phyloP scores from a whole-genome alignment of 2,888 invertebrate genomes.

The Taenaris catops region DNA sequence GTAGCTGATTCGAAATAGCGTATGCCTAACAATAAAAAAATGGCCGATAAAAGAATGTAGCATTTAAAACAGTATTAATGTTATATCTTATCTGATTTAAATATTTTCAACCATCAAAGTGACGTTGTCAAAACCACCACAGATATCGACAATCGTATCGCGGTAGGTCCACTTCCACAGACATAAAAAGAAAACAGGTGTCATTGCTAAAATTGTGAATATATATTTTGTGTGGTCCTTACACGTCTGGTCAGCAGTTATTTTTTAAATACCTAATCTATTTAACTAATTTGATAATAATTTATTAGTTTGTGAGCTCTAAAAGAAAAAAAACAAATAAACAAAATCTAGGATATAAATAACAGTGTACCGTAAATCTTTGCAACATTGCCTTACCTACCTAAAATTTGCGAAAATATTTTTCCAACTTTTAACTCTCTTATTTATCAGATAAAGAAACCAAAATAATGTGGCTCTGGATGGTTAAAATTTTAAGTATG shows the following conservation, averaged over 20 bases:
- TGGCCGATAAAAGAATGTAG: slow-evolving; percentile 19
- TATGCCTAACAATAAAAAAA: slow-evolving; percentile 20
- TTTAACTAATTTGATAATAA: too few species aligned
- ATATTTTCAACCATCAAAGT: slow-evolving; percentile 11
- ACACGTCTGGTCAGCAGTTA: slow-evolving; percentile 17
- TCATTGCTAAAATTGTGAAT: slow-evolving; percentile 5
- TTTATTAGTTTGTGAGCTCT: too few species aligned
- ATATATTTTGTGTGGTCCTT: slow-evolving; percentile 6
- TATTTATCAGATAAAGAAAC: too few species aligned
- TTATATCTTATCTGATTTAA: slow-evolving; percentile 19
- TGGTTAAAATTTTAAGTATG: too few species aligned
- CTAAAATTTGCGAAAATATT: too few species aligned
- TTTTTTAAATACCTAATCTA: too few species aligned
- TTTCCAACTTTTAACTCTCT: too few species aligned
- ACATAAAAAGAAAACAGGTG: slow-evolving; percentile 6
- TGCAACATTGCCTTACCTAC: too few species aligned
- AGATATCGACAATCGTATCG: slow-evolving; percentile 53
- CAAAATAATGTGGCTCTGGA: too few species aligned
- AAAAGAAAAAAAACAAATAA: too few species aligned
- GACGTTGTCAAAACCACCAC: slow-evolving; percentile 37
- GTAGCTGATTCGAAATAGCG: slow-evolving; percentile 45
- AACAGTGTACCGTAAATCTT: too few species aligned
- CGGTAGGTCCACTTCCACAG: slow-evolving; percentile 45
- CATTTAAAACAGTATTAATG: neutral
- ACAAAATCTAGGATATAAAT: too few species aligned